A percentile compares a stretch with the other conserved stretches of the same genome.
Evolutionary conservation across 2,888 invertebrate genomes (phyloP).

Genomic region (Eristalis tenax): DNA sequence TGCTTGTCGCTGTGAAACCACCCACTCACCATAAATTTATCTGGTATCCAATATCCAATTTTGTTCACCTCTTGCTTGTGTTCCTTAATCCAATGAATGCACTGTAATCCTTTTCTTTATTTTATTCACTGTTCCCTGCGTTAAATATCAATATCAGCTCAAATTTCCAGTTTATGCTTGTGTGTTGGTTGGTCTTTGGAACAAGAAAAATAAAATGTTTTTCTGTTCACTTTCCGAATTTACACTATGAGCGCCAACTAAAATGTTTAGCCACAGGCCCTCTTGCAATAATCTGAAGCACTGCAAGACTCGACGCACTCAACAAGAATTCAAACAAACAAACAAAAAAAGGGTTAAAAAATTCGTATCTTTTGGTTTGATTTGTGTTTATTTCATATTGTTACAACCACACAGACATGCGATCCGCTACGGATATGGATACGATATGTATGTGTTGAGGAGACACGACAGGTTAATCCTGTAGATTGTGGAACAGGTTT

Average conservation of each 20-base stretch:
- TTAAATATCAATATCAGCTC: slow-evolving; percentile 9
- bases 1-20: slow-evolving; percentile 46
- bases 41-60: slow-evolving; percentile 71
- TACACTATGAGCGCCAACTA: slow-evolving; percentile 17
- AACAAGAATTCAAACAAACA: slow-evolving; percentile 10
- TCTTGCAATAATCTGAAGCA: slow-evolving; percentile 36
- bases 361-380: slow-evolving; percentile 15
- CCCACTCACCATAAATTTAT: slow-evolving; percentile 66
- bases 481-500: slow-evolving; percentile 69
- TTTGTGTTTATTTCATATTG: slow-evolving; percentile 36
- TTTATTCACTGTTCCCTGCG: slow-evolving; percentile 1
- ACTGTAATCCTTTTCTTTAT: slow-evolving; percentile 62
- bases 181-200: background rate
- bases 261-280: slow-evolving; percentile 41
- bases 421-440: slow-evolving; percentile 15
- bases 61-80: slow-evolving; percentile 11
- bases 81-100: slow-evolving; percentile 41
- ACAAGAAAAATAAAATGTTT: slow-evolving; percentile 21
- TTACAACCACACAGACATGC: slow-evolving; percentile 50
- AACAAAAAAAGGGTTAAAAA: background rate
- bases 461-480: slow-evolving; percentile 69
- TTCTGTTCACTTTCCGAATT: slow-evolving; percentile 4
- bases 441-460: slow-evolving; percentile 43
- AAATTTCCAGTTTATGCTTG: background rate
- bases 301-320: slow-evolving; percentile 20